Evolutionary conservation across 2,888 invertebrate species (phyloP), one percentile per base, ranked within the genome.

Genomic region (Pardosa pseudoannulata): DNA sequence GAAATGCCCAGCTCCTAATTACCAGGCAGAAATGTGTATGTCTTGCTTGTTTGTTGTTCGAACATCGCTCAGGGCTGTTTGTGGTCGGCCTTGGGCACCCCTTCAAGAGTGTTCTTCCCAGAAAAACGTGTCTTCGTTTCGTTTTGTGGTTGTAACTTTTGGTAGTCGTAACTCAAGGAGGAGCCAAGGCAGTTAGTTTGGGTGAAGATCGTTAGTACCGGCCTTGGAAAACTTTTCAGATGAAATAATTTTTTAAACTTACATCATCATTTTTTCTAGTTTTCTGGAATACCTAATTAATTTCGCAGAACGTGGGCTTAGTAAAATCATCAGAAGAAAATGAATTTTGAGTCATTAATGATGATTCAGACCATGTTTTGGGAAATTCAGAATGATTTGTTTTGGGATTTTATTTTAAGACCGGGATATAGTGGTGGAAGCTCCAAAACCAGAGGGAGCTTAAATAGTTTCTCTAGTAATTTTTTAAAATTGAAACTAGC

Each of bases 21-120:
- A 16, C 16, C 2, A 9, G 46, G 11, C 7, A 46, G 16, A 46
- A 46, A 46, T 46, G n/a, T 36, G 36, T 46, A 16, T 16, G 9
- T 46, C n/a, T 46, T 16, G 16, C 2, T 46, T 46, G n/a, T 46
- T 46, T 46, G 16, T 46, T 46, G 16, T 16, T 46, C 16, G 11
- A 46, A 46, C 9, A 16, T 6, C 46, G 2, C 16, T 46, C n/a
- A 46, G 46, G n/a, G 46, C 16, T 46, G 46, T 46, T 46, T 46
- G 46, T 16, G 46, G 46, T 46, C 46, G 46, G 16, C 46, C 46
- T 46, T 46, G 46, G 46, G n/a, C 46, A 46, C n/a, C 46, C 46
- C 11, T 36, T 36, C 13, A 46, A 46, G 9, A 46, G 16, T 16
- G 46, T 9, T 46, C 1, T 46, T 46, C 46, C 16, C 2, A 46